Percentiles rank a stretch among this genome's conserved stretches.
These are phyloP conservation scores for Bos indicus DNA, from an alignment of 2,113 vertebrate species.

Conservation along the genomic window DNA sequence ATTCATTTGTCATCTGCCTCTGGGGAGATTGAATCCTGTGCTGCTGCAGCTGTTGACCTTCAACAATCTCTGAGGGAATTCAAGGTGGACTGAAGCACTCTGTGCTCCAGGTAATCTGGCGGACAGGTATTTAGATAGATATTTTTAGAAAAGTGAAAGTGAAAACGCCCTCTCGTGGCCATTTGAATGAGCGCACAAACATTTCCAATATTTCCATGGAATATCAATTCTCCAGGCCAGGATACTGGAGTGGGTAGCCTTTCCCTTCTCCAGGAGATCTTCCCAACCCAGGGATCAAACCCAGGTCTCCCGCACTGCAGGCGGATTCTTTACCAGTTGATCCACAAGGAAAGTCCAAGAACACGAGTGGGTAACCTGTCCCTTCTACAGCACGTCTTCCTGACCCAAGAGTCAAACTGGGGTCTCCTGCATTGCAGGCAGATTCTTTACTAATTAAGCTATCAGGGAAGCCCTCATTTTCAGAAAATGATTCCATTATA, in stretches of 20 bases:
- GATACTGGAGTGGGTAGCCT: neutral
- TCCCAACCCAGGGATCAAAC: neutral
- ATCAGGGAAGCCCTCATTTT: neutral
- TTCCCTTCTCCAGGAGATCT: neutral
- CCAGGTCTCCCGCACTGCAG: accelerated
- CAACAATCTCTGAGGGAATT: neutral
- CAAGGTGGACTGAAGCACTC: neutral
- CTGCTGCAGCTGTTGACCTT: neutral
- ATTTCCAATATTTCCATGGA: neutral
- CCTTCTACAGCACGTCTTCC: neutral
- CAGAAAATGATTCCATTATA: neutral
- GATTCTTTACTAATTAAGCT: neutral
- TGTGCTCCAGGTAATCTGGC: neutral
- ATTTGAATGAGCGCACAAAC: neutral
- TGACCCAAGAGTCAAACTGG: accelerated
- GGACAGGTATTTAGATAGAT: neutral
- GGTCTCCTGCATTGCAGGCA: neutral
- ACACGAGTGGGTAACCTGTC: neutral
- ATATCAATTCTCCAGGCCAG: neutral
- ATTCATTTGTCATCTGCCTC: neutral
- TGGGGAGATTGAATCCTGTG: neutral
- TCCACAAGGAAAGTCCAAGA: neutral
- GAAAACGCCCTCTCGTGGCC: neutral
- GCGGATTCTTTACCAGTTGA: neutral
- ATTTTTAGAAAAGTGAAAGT: neutral